Evolutionary conservation across 37 sponge, comb jelly and placozoan species (phyloP).

Genomic region (Diacarnus erythraeanus): DNA sequence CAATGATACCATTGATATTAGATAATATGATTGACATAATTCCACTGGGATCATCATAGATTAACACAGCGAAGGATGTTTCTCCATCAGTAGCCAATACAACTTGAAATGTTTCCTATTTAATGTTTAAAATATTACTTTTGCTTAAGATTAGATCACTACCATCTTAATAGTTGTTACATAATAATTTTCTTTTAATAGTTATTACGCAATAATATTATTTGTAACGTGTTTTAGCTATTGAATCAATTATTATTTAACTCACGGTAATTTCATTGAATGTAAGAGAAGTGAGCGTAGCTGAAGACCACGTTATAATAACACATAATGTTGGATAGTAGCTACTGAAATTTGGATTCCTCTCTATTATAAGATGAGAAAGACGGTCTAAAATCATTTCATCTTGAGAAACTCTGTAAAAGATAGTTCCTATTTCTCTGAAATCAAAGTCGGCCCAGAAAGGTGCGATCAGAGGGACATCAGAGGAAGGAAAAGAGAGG

Average conservation of each 20-base stretch:
- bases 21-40: background rate
- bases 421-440: background rate
- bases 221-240: too few relatives aligned
- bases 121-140: too few relatives aligned
- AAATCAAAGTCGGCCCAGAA: too few relatives aligned
- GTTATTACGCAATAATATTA: too few relatives aligned
- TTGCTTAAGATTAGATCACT: too few relatives aligned
- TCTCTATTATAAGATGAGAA: background rate
- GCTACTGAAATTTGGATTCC: background rate
- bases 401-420: background rate
- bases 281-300: too few relatives aligned
- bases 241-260: too few relatives aligned
- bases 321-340: background rate
- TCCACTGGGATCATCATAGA: background rate
- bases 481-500: background rate
- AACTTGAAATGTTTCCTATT: constrained; percentile 2
- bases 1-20: background rate
- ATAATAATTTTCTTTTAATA: too few relatives aligned
- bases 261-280: too few relatives aligned
- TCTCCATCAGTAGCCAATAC: background rate
- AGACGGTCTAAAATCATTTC: background rate
- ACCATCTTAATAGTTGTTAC: too few relatives aligned
- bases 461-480: background rate
- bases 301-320: constrained; percentile 1
- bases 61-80: background rate